A percentile compares a stretch with the other conserved stretches of the same genome.
Evolutionary conservation across 1,140 invertebrate genomes (phyloP).

Genomic region (Drosophila virilis): DNA sequence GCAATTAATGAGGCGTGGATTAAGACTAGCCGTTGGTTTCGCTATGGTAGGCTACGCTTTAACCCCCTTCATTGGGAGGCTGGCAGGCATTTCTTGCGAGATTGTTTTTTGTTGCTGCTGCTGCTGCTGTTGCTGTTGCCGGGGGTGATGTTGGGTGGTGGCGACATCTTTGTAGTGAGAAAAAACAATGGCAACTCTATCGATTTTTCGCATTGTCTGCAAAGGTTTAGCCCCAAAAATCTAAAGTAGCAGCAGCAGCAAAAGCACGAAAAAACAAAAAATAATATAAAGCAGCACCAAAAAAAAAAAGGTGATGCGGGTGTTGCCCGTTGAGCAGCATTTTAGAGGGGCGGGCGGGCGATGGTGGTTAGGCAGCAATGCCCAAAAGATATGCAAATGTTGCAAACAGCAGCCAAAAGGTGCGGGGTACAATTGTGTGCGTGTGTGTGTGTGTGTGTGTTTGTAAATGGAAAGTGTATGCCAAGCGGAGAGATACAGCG

Average conservation of each 20-base stretch:
- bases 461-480: conserved; percentile 73
- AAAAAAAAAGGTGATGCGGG: conserved; percentile 58
- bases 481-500: conserved; percentile 52
- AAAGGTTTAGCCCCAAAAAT: conserved; percentile 68
- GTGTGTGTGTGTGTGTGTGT: conserved; percentile 32
- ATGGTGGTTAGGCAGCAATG: conserved; percentile 29
- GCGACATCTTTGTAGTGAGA: conserved; percentile 54
- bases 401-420: conserved; percentile 44
- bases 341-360: conserved; percentile 30
- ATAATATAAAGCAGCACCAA: conserved; percentile 18
- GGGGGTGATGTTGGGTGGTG: conserved; percentile 23
- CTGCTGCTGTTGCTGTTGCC: neutral
- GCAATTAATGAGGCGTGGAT: conserved; percentile 52
- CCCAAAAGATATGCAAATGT: conserved; percentile 78
- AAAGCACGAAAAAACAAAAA: conserved; percentile 45
- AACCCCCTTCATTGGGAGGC: conserved; percentile 20
- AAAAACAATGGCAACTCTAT: conserved; percentile 78
- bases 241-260: conserved; percentile 70
- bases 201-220: conserved; percentile 80
- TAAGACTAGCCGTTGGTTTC: conserved; percentile 20
- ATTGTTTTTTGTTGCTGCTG: conserved; percentile 14
- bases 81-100: conserved; percentile 17
- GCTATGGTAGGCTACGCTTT: neutral
- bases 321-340: conserved; percentile 23
- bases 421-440: conserved; percentile 39